Evolutionary conservation across 1,140 invertebrate genomes (phyloP).

Genomic region (Drosophila elegans): DNA sequence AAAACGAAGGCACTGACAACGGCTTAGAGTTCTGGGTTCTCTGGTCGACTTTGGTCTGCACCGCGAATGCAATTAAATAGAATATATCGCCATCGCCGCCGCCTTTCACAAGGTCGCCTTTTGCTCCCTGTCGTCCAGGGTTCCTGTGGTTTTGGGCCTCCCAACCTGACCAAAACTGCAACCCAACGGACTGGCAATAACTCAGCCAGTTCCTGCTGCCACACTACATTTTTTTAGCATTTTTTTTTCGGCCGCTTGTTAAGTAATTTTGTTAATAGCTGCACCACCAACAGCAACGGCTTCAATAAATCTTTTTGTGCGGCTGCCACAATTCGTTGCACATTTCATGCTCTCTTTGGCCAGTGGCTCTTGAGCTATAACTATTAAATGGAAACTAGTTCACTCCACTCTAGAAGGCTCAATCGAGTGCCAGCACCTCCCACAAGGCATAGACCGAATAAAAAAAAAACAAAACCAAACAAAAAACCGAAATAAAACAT

Average conservation of each 20-base stretch:
- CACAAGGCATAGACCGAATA: slow-evolving; percentile 27
- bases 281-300: slow-evolving; percentile 57
- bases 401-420: slow-evolving; percentile 72
- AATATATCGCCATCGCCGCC: slow-evolving; percentile 59
- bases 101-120: slow-evolving; percentile 27
- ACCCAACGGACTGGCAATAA: slow-evolving; percentile 73
- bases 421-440: slow-evolving; percentile 68
- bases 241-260: slow-evolving; percentile 69
- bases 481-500: slow-evolving; percentile 1
- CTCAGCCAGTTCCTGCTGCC: slow-evolving; percentile 54
- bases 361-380: slow-evolving; percentile 50
- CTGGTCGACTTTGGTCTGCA: slow-evolving; percentile 41
- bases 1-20: slow-evolving; percentile 27
- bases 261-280: slow-evolving; percentile 82
- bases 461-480: slow-evolving; percentile 3
- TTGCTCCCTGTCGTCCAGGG: slow-evolving; percentile 13
- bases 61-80: slow-evolving; percentile 79
- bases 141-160: slow-evolving; percentile 31
- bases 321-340: slow-evolving; percentile 81
- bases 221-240: slow-evolving; percentile 1
- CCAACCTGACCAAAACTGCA: slow-evolving; percentile 57
- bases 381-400: slow-evolving; percentile 79
- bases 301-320: slow-evolving; percentile 76
- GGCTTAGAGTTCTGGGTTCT: slow-evolving; percentile 43
- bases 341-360: slow-evolving; percentile 80